These are phyloP conservation scores for Cassiopea andromeda DNA, from an alignment of 30 jellyfish, hydroid and myxozoan genomes.

Conservation along the genomic window DNA sequence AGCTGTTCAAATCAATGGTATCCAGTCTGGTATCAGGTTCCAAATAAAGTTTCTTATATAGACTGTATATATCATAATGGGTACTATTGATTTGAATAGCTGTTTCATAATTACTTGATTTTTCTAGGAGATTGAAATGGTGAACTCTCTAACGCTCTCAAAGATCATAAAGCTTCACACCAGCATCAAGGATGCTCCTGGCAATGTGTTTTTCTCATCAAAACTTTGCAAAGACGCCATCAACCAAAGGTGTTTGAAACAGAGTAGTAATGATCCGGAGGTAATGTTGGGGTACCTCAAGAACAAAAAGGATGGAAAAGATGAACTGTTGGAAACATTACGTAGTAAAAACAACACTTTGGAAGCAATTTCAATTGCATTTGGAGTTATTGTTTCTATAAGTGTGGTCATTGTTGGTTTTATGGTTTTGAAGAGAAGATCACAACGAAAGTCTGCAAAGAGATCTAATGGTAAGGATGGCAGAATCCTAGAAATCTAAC, in stretches of 20 bases:
- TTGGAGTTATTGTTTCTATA: not conserved
- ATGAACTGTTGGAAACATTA: not conserved
- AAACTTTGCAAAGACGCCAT: constrained; percentile 76
- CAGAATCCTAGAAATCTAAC: constrained; percentile 1
- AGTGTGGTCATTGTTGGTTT: not conserved
- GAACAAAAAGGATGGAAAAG: not conserved
- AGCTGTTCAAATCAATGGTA: too few relatives aligned
- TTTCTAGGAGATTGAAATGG: constrained; percentile 85
- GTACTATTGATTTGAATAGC: not conserved
- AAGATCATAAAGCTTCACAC: constrained; percentile 79
- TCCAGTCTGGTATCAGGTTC: too few relatives aligned
- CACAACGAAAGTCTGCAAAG: not conserved
- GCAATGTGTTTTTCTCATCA: constrained; percentile 83
- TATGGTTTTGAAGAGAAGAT: not conserved
- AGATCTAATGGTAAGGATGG: constrained; percentile 20
- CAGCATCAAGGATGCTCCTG: constrained; percentile 85
- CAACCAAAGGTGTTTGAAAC: constrained; percentile 70
- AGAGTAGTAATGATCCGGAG: not conserved
- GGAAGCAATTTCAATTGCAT: not conserved
- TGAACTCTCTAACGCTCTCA: constrained; percentile 78
- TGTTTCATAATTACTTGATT: not conserved
- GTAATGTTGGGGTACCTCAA: not conserved
- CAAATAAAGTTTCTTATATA: too few relatives aligned
- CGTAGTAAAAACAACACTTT: not conserved
- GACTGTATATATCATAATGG: too few relatives aligned